A percentile compares a stretch with the other conserved stretches of the same genome.
Evolutionary conservation across 2,797 vertebrate species (phyloP).

Genomic region (Bufotes viridis): DNA sequence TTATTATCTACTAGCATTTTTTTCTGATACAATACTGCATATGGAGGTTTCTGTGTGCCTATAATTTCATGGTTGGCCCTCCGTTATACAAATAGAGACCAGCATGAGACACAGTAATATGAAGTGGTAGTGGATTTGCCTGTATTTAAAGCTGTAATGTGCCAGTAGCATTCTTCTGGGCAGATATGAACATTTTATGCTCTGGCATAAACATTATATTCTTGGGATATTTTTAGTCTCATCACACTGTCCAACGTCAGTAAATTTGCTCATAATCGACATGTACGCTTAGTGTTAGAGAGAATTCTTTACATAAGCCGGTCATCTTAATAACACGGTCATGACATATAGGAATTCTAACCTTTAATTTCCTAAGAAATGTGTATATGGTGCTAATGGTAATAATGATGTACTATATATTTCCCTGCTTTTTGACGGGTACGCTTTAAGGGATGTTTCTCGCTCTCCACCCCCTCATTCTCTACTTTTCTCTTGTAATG

Average conservation of each 20-base stretch:
- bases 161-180: not conserved
- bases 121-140: too few species aligned
- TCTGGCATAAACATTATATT: not conserved
- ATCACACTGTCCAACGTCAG: not conserved
- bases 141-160: not conserved
- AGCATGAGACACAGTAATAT: too few species aligned
- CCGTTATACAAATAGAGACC: too few species aligned
- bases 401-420: not conserved
- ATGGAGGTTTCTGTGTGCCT: too few species aligned
- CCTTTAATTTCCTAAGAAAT: constrained; percentile 2
- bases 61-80: too few species aligned
- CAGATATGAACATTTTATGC: not conserved
- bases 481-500: not conserved
- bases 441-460: not conserved
- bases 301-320: not conserved
- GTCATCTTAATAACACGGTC: not conserved
- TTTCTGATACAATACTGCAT: too few species aligned
- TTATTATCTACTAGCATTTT: too few species aligned
- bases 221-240: not conserved
- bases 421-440: not conserved
- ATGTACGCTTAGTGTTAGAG: not conserved
- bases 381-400: not conserved
- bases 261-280: not conserved
- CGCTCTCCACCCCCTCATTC: not conserved
- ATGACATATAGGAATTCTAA: not conserved